Evolutionary conservation across 2,888 invertebrate genomes (phyloP), one percentile per base, ranked within the genome.

Genomic region (Limnephilus rhombicus): DNA sequence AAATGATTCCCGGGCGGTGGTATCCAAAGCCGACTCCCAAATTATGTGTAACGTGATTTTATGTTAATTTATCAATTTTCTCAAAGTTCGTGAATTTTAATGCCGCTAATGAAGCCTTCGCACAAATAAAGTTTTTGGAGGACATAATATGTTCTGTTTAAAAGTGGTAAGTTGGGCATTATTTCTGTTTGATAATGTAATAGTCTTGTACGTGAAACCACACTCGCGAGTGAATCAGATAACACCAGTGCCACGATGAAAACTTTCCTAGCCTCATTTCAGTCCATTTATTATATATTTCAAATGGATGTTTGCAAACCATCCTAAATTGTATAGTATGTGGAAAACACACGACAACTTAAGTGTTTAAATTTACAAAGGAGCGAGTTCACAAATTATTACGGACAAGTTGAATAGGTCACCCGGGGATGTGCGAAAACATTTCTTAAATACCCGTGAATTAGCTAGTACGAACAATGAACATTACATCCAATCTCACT

Each of bases 131-230:
- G 24, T 68, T 24, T 9, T 68, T n/a, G 9, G 68, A 68, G n/a
- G 5, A 7, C 18, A 0, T 24, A 68, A 18, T 68, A 68, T 68
- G 68, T 68, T 68, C 68, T 5, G 68, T 68, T 68, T n/a, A n/a
- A 68, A 68, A 68, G 68, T 68, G 68, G 68, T n/a, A 68, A 68
- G 24, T 24, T 68, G 24, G 24, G 68, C 9, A 68, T 68, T 9
- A 68, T 68, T 68, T 68, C 68, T n/a, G 41, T n/a, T 45, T 41
- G 86, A 86, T 86, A 86, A 86, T 86, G 86, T 86, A 86, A 86
- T 45, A 86, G 37, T 29, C 86, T 45, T 86, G 86, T 86, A n/a
- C 86, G 12, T n/a, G 34, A 86, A 45, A 86, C 49, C 86, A 29
- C 85, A 3, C 53, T 24, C 68, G 24, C 68, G 68, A 24, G 24